Base-by-base conservation (phyloP, 2,113 vertebrate species). In the Tyrannus savana region DNA sequence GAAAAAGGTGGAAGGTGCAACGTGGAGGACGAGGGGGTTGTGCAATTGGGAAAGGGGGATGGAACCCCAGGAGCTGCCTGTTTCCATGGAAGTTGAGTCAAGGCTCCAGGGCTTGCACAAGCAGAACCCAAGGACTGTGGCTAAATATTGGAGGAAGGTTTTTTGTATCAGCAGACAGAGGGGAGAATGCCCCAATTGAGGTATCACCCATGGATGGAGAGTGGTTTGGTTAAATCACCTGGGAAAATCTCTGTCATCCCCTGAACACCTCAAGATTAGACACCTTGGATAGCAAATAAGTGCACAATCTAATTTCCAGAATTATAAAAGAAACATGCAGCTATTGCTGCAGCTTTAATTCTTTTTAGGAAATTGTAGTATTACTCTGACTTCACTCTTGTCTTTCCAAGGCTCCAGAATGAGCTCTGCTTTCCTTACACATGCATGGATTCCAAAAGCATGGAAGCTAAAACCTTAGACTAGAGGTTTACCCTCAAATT, bases 41-140 rank as follows among this genome's bases (percentile, higher is more conserved):
- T 22, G 10, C 15, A 46, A 10, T 23, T 53, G 53, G n/a, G n/a
- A 58, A 71, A 46, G 7, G 7, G 3, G 18, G 31, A 24, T 41
- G 44, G 44, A 35, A 86, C 2, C 3, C 39, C 64, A 42, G 21
- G 15, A 47, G 28, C 2, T 71, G 9, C 12, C 35, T 62, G 35
- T 12, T 79, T 41, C 52, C 19, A 11, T 31, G 37, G 24, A 66
- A 72, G 23, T 31, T 42, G 18, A 63, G 21, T 31, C 39, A 66
- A 30, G 46, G 15, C 10, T 23, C 13, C 3, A 2, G 14, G 27
- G 13, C 5, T 16, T 9, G 4, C 6, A 42, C 1, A 5, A 52
- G 8, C 24, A 28, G 79, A 55, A 66, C 11, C 91, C 28, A 52
- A 0, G 42, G 23, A 33, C 3, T 53, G 19, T 31, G 28, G 30